phyloP scores from a whole-genome alignment of 2,888 invertebrate species.

The Smittia sp. region DNA sequence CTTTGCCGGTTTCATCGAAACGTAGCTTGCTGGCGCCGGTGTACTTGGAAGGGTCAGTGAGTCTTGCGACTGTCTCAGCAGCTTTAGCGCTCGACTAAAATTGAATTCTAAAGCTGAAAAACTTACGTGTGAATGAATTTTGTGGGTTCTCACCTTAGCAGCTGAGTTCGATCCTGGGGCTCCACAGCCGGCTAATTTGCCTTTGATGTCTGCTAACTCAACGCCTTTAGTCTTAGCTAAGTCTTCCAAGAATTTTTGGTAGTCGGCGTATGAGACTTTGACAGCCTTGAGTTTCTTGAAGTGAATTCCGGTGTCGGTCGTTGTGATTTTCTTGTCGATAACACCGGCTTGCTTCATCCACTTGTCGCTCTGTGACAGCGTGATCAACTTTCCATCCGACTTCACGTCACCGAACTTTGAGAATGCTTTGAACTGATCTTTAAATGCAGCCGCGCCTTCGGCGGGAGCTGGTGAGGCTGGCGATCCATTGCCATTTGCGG shows the following conservation, averaged over 20 bases:
- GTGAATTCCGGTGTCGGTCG: slow-evolving; percentile 85
- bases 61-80: slow-evolving; percentile 59
- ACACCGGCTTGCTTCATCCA: slow-evolving; percentile 87
- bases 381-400: slow-evolving; percentile 80
- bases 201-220: slow-evolving; percentile 73
- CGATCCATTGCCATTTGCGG: slow-evolving; percentile 43
- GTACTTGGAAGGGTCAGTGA: slow-evolving; percentile 84
- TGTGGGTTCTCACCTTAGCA: neutral
- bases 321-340: slow-evolving; percentile 80
- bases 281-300: slow-evolving; percentile 84
- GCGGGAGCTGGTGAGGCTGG: slow-evolving; percentile 43
- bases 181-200: slow-evolving; percentile 76
- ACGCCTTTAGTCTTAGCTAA: slow-evolving; percentile 80
- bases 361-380: slow-evolving; percentile 87
- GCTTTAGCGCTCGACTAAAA: slow-evolving; percentile 51
- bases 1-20: slow-evolving; percentile 80
- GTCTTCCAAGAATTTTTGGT: slow-evolving; percentile 81
- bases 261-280: slow-evolving; percentile 74
- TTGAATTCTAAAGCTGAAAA: slow-evolving; percentile 43
- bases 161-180: slow-evolving; percentile 61
- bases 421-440: slow-evolving; percentile 74
- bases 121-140: neutral
- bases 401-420: slow-evolving; percentile 85
- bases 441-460: slow-evolving; percentile 53
- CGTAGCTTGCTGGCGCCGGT: slow-evolving; percentile 85